These are phyloP conservation scores for Griposia aprilina DNA, from an alignment of 2,888 invertebrate genomes.

Conservation along the genomic window DNA sequence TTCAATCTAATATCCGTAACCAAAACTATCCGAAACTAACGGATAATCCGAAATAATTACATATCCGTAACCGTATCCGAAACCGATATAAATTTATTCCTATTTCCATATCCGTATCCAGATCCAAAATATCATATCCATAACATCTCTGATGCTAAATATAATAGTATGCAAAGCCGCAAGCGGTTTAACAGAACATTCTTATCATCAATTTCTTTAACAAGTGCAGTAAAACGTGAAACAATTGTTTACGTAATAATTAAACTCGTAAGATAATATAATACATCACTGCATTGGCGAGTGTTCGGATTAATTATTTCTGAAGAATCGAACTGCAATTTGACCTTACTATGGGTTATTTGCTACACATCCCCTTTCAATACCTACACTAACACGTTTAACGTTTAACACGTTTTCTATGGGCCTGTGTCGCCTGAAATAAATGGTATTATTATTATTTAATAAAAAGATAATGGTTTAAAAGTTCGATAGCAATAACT, in stretches of 20 bases:
- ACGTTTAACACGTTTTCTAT: no score
- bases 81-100: no score
- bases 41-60: no score
- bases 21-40: no score
- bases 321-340: slow-evolving; percentile 1
- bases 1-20: no score
- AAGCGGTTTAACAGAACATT: not conserved
- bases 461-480: slow-evolving; percentile 7
- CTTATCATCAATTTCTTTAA: slow-evolving; percentile 14
- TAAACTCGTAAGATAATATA: slow-evolving; percentile 43
- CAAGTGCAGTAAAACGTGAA: slow-evolving; percentile 7
- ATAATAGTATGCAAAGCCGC: not conserved
- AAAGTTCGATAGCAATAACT: slow-evolving; percentile 5
- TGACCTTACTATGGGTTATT: slow-evolving; percentile 39
- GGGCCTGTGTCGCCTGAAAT: no score
- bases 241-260: slow-evolving; percentile 5
- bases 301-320: slow-evolving; percentile 46
- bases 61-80: no score
- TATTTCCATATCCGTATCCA: no score
- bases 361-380: slow-evolving; percentile 1
- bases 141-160: no score
- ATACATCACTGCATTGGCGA: slow-evolving; percentile 35
- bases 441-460: no score
- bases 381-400: slow-evolving; percentile 7
- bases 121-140: no score